A percentile compares a stretch with the other conserved stretches of the same genome.
Conservation (phyloP, 2,797 vertebrate species). For the Orestias chungarensis region DNA sequence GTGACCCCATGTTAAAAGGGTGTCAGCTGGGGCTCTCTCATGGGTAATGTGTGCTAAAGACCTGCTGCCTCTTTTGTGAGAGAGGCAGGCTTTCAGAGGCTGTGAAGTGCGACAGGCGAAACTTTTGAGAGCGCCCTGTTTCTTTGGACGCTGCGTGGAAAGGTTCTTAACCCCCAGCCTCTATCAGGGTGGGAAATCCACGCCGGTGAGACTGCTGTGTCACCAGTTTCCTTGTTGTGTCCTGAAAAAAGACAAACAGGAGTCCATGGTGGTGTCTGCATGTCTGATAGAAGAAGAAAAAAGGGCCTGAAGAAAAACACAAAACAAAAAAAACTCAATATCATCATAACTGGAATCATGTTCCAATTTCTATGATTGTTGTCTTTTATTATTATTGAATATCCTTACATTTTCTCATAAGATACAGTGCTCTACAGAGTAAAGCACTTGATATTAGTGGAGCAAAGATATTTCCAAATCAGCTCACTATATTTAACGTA, state of each 20-base stretch:
- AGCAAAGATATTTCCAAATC: background rate
- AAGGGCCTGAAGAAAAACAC: conserved; percentile 12
- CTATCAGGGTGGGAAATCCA: conserved; percentile 63
- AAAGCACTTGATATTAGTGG: background rate
- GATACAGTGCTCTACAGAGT: conserved; percentile 5
- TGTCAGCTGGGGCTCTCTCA: conserved; percentile 81
- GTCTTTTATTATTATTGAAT: too few relatives aligned
- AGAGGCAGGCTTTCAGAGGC: conserved; percentile 61
- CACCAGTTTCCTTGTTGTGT: conserved; percentile 50
- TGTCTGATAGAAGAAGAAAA: conserved; percentile 48
- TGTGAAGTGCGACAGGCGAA: conserved; percentile 71
- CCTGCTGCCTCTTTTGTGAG: conserved; percentile 80
- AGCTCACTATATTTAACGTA: background rate
- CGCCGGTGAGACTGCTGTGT: conserved; percentile 49
- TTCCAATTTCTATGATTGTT: too few relatives aligned
- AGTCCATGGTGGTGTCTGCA: conserved; percentile 62
- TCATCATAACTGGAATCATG: conserved; percentile 25
- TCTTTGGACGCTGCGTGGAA: conserved; percentile 51
- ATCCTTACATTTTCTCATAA: conserved; percentile 1
- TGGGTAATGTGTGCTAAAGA: conserved; percentile 78
- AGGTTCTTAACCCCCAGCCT: conserved; percentile 60
- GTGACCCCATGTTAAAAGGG: conserved; percentile 82
- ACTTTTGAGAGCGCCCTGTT: conserved; percentile 65
- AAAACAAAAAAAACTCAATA: conserved; percentile 30
- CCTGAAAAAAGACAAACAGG: conserved; percentile 50